Evolutionary conservation across 1,140 invertebrate species (phyloP).

Genomic region (Kradibia gibbosae): DNA sequence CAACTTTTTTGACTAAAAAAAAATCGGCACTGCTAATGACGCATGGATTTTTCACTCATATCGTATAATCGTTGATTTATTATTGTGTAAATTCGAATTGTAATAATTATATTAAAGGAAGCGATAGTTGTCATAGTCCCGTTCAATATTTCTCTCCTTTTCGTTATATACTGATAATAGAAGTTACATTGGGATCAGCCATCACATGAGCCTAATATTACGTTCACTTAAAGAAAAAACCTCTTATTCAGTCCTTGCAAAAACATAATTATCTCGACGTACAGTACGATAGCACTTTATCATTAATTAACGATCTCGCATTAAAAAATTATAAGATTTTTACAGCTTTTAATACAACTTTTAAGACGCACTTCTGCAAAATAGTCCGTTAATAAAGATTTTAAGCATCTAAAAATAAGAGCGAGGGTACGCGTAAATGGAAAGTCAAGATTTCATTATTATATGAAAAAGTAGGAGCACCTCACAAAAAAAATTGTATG

Average conservation of each 20-base stretch:
- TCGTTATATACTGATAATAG: neutral
- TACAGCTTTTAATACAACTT: neutral
- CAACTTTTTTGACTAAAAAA: neutral
- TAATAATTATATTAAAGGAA: constrained; percentile 6
- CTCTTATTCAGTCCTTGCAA: neutral
- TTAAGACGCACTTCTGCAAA: neutral
- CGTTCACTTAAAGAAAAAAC: neutral
- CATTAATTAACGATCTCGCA: constrained; percentile 41
- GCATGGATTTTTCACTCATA: constrained; percentile 54
- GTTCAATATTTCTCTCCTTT: constrained; percentile 2
- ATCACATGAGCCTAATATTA: neutral
- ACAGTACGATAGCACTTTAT: constrained; percentile 29
- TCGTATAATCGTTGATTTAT: constrained; percentile 45
- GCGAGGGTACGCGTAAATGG: neutral
- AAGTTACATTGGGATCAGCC: neutral
- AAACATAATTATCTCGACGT: neutral
- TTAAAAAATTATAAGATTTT: neutral
- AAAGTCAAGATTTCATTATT: neutral
- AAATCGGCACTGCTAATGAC: constrained; percentile 44
- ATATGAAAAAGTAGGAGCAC: neutral
- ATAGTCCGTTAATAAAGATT: constrained; percentile 38
- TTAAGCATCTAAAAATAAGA: constrained; percentile 5
- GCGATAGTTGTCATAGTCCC: neutral
- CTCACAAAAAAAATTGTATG: constrained; percentile 1
- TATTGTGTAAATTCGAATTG: neutral